Evolutionary conservation across 2,797 vertebrate genomes (phyloP).

Genomic region (Dermochelys coriacea): DNA sequence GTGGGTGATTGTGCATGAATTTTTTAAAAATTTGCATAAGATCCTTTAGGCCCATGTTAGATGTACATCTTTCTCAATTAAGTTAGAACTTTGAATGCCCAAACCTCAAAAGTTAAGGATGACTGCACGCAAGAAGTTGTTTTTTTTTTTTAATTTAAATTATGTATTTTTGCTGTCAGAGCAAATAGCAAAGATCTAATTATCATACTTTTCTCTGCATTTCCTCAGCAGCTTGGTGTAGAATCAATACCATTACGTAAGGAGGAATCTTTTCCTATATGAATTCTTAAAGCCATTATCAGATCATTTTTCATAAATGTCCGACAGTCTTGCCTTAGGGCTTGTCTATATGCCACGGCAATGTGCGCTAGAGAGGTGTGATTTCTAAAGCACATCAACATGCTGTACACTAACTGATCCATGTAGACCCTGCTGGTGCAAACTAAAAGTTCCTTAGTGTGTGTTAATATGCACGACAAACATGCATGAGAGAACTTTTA

Average conservation of each 20-base stretch:
- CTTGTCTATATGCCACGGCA: neutral
- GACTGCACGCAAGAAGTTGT: neutral
- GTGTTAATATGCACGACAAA: neutral
- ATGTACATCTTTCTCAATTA: neutral
- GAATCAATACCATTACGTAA: neutral
- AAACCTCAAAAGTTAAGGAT: neutral
- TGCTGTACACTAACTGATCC: neutral
- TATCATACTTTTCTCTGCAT: neutral
- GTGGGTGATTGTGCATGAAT: neutral
- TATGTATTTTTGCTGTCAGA: neutral
- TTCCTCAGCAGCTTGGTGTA: neutral
- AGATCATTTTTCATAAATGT: rapidly evolving
- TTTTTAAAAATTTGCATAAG: neutral
- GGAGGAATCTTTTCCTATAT: neutral
- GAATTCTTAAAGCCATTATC: neutral
- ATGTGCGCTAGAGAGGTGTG: neutral
- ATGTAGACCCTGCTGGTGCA: neutral
- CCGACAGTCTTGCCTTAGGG: neutral
- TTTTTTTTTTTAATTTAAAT: neutral
- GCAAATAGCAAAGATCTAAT: neutral
- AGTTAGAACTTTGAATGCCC: neutral
- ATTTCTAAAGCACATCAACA: neutral
- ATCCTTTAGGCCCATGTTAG: neutral
- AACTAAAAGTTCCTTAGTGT: neutral
- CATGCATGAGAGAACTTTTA: neutral